Evolutionary conservation across 2,888 invertebrate genomes (phyloP), one percentile per base, ranked within the genome.

Genomic region (Allacma fusca): DNA sequence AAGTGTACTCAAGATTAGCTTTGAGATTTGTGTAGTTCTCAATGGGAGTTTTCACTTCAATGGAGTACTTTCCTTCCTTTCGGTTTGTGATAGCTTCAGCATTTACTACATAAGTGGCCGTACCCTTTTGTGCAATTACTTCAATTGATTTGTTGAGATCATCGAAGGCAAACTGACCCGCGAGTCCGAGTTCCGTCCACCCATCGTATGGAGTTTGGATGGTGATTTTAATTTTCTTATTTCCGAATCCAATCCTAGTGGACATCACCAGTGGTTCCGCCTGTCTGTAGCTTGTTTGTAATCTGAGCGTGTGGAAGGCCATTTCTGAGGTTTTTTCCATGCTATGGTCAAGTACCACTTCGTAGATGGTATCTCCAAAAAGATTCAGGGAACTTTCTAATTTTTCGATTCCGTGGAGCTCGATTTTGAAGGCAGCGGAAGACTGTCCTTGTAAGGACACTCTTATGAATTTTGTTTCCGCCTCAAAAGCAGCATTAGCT

Each of bases 151-250:
- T 76, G 21, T 24, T 59, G 9, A 29, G 34, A 1, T 43, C 40
- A 13, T 21, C 23, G 13, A 81, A 44, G 4, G 9, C 26, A 12
- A 23, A 23, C 43, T 79, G 72, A 19, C 79, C 81, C 43, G 77
- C 72, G 7, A 82, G 50, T 24, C 50, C 26, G 0, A 81, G 21
- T 59, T 78, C 28, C 0, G 78, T 79, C 82, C 82, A 84, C 21
- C 77, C 74, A 5, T 72, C 40, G 44, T 83, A 80, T 5, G 84
- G 84, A 24, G 82, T 84, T 62, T 75, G 43, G 0, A 82, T 34
- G 23, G 77, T 72, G 1, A 83, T 23, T 1, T 78, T 26, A n/a
- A 81, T 21, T 78, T 79, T 79, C 71, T 78, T 81, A 0, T 75
- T 29, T 43, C 80, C 83, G 2, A 82, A 50, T 2, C 82, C 83